phyloP scores from a whole-genome alignment of 1,140 invertebrate species.

The Camponotus pennsylvanicus region DNA sequence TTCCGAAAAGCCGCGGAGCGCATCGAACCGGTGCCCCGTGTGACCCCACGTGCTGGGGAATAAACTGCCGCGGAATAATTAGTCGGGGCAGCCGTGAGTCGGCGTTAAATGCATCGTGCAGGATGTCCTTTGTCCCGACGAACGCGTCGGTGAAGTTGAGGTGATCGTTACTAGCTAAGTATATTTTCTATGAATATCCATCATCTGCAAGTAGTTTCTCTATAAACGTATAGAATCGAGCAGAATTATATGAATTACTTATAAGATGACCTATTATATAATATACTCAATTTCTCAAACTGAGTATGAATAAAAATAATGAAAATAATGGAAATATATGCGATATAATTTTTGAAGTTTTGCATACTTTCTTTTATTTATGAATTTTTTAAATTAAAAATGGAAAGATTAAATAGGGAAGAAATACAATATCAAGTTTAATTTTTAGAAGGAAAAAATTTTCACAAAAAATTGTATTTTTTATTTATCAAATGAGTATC shows the following conservation, averaged over 20 bases:
- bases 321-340: background rate
- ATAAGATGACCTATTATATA: background rate
- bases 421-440: background rate
- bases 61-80: slow-evolving; percentile 76
- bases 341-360: background rate
- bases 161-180: slow-evolving; percentile 6
- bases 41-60: slow-evolving; percentile 66
- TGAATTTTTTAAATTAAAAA: background rate
- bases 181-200: slow-evolving; percentile 1
- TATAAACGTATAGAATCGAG: background rate
- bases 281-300: background rate
- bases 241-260: background rate
- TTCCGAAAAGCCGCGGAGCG: slow-evolving; percentile 79
- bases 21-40: slow-evolving; percentile 78
- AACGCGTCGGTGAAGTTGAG: slow-evolving; percentile 22
- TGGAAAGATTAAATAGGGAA: background rate
- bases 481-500: background rate
- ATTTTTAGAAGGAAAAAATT: background rate
- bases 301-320: background rate
- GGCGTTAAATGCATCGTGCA: slow-evolving; percentile 78
- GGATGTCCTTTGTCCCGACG: slow-evolving; percentile 78
- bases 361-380: background rate
- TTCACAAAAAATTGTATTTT: background rate
- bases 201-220: background rate
- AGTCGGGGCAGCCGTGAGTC: slow-evolving; percentile 79